Evolutionary conservation across 2,797 vertebrate genomes (phyloP), one percentile per base, ranked within the genome.

Genomic region (Gobionotothen gibberifrons): DNA sequence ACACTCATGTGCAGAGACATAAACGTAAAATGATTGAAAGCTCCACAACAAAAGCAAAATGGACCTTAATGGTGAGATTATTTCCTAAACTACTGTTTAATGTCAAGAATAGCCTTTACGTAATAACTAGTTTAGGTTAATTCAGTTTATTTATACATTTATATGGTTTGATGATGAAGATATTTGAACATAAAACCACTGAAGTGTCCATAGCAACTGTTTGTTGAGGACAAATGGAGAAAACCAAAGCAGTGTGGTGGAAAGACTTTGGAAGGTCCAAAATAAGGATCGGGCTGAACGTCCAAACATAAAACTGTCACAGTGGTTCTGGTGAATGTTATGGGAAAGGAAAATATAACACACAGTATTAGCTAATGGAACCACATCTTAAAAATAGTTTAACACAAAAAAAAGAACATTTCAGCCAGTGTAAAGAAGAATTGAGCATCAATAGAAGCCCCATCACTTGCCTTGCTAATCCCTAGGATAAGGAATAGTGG

Each of bases 301-400:
- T 81, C 69, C 70, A 75, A 68, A 73, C 63, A 78, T 70, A 87
- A 84, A 63, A 69, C 29, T 64, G 64, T 58, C 69, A 29, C 19
- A 64, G 71, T 76, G 71, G 56, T 72, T 79, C 72, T 88, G 67
- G 65, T 83, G 61, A 75, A 60, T 64, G 56, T 82, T 63, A 62
- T 58, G 43, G 19, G 53, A 56, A 76, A 39, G 74, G 72, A 83
- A 87, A 87, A 82, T 69, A 39, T 55, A 77, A 79, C 70, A 73
- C 65, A 66, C 55, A 39, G 32, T 4, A 8, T 82, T 21, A 62
- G 77, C 39, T 83, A 60, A 66, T 14, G 66, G 40, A 69, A 36
- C 63, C 57, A 57, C 70, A 59, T 67, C 21, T 44, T 55, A 55
- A 61, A 83, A 67, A 67, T 52, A 64, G 22, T 21, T 57, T 72